Percentiles rank a stretch among this genome's conserved stretches.
Conservation (phyloP, 2,113 vertebrate species). For the Leptosomus discolor region DNA sequence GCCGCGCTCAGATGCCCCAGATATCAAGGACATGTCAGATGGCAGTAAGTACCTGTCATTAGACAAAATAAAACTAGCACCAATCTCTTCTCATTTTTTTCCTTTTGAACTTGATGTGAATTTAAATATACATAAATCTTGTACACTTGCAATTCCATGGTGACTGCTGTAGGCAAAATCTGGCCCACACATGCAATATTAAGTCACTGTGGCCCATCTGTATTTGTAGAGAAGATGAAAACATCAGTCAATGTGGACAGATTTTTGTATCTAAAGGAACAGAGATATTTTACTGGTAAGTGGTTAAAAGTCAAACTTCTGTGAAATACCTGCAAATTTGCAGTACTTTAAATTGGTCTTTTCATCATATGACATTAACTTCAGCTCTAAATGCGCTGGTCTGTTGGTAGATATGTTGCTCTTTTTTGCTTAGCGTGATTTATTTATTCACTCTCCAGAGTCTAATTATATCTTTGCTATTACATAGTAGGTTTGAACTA, state of each 20-base stretch:
- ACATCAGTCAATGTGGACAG: background rate
- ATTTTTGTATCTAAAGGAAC: background rate
- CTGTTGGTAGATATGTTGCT: conserved; percentile 7
- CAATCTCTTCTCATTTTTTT: background rate
- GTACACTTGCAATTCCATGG: background rate
- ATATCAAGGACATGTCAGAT: background rate
- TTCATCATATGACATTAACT: conserved; percentile 1
- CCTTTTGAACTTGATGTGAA: background rate
- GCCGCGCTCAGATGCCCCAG: background rate
- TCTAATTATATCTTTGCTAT: conserved; percentile 50
- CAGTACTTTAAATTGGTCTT: conserved; percentile 11
- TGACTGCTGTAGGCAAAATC: background rate
- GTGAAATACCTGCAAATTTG: conserved; percentile 29
- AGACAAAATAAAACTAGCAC: background rate
- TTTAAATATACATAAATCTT: background rate
- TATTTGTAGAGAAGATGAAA: background rate
- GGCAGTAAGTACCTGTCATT: background rate
- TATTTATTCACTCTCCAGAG: conserved; percentile 60
- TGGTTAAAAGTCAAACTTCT: conserved; percentile 14
- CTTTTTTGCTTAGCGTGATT: conserved; percentile 49
- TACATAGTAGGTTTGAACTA: conserved; percentile 55
- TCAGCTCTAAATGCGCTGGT: background rate
- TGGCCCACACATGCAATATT: background rate
- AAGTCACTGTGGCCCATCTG: background rate
- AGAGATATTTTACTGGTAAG: background rate